Conservation (phyloP, 2,113 vertebrate species). For the Carettochelys insculpta region DNA sequence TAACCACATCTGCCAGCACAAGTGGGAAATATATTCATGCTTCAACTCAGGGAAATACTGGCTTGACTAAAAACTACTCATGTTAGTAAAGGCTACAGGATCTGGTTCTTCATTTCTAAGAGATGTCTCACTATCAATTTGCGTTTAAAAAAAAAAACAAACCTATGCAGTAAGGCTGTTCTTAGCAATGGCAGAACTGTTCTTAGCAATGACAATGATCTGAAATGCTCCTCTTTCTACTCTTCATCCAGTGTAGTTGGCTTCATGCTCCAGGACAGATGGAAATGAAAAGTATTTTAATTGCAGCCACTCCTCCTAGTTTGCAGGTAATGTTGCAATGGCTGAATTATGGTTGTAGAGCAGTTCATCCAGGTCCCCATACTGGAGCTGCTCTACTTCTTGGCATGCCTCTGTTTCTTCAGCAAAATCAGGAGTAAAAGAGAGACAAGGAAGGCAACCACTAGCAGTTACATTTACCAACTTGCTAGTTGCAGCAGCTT, state of each 20-base stretch:
- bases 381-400: neutral
- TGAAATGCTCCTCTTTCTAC: neutral
- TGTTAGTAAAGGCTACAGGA: neutral
- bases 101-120: neutral
- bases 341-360: neutral
- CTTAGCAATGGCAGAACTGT: no score
- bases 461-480: neutral
- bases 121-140: neutral
- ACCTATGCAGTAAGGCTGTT: rapidly evolving
- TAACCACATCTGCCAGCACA: neutral
- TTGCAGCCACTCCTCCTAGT: neutral
- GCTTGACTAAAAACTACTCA: neutral
- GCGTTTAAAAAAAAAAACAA: neutral
- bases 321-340: neutral
- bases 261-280: neutral
- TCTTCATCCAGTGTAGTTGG: neutral
- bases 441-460: neutral
- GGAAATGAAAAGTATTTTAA: neutral
- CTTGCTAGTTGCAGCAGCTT: neutral
- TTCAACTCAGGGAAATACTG: neutral
- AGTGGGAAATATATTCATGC: no score
- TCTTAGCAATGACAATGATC: neutral
- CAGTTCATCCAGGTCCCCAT: neutral
- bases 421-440: neutral
- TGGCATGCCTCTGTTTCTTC: neutral